Evolutionary conservation across 1,140 invertebrate genomes (phyloP).

Genomic region (Ptiloglossa arizonensis): DNA sequence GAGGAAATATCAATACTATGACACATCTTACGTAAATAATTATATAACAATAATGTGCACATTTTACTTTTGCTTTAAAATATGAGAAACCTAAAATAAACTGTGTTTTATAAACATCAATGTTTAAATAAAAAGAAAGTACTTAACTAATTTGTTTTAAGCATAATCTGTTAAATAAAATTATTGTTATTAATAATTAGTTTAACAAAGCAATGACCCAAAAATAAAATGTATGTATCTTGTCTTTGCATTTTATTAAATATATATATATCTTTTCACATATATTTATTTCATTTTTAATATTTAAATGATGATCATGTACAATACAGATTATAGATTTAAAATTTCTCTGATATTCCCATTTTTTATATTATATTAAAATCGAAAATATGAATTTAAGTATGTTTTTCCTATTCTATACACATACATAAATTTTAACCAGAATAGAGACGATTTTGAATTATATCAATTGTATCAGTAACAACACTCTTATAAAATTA

Average conservation of each 20-base stretch:
- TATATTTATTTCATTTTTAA: slow-evolving; percentile 14
- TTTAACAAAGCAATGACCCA: slow-evolving; percentile 18
- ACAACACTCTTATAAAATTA: slow-evolving; percentile 40
- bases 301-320: slow-evolving; percentile 29
- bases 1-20: background rate
- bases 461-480: background rate
- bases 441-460: slow-evolving; percentile 21
- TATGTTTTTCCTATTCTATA: slow-evolving; percentile 38
- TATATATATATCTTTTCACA: slow-evolving; percentile 35
- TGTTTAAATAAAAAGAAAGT: no score
- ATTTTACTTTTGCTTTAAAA: background rate
- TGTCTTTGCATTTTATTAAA: slow-evolving; percentile 30
- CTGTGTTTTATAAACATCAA: no score
- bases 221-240: slow-evolving; percentile 11
- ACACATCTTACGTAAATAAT: slow-evolving; percentile 11
- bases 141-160: background rate
- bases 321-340: slow-evolving; percentile 33
- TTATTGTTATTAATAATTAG: slow-evolving; percentile 23
- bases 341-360: slow-evolving; percentile 13
- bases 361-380: slow-evolving; percentile 4
- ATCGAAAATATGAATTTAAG: slow-evolving; percentile 41
- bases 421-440: slow-evolving; percentile 26
- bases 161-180: slow-evolving; percentile 1
- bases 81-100: background rate
- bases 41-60: background rate